These are phyloP conservation scores for Castor canadensis DNA, from an alignment of 2,113 vertebrate species.

Conservation along the genomic window DNA sequence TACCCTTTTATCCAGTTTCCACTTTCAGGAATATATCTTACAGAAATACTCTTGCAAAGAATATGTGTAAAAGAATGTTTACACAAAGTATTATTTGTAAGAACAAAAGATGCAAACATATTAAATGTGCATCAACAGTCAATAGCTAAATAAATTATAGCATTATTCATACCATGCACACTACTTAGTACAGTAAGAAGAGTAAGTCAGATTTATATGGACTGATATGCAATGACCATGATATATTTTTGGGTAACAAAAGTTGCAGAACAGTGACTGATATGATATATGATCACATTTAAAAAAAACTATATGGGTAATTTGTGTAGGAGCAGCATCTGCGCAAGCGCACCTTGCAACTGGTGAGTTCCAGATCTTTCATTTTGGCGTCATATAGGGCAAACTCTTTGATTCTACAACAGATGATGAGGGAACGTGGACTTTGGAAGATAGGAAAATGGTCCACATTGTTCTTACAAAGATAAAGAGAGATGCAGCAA, in stretches of 20 bases:
- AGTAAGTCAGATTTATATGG: background rate
- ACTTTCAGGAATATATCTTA: background rate
- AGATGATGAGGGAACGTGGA: slow-evolving; percentile 97
- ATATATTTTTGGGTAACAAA: slow-evolving; percentile 50
- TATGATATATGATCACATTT: slow-evolving; percentile 30
- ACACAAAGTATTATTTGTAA: slow-evolving; percentile 10
- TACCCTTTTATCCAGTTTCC: background rate
- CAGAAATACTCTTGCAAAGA: background rate
- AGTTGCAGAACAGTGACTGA: background rate
- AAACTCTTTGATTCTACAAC: too few species aligned
- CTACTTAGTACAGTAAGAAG: background rate
- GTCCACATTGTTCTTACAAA: too few species aligned
- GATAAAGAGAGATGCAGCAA: slow-evolving; percentile 95
- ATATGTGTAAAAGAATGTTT: background rate
- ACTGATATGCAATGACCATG: background rate
- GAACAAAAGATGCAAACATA: background rate
- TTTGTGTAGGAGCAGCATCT: too few species aligned
- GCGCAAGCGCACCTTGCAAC: too few species aligned
- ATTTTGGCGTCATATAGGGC: too few species aligned
- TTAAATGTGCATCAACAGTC: background rate
- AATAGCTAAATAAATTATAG: background rate
- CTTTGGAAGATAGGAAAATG: too few species aligned
- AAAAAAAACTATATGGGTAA: background rate
- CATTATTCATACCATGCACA: background rate
- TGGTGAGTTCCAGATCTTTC: too few species aligned